A percentile compares a stretch with the other conserved stretches of the same genome.
Evolutionary conservation across 2,888 invertebrate genomes (phyloP).

Genomic region (Pharmacophagus antenor): DNA sequence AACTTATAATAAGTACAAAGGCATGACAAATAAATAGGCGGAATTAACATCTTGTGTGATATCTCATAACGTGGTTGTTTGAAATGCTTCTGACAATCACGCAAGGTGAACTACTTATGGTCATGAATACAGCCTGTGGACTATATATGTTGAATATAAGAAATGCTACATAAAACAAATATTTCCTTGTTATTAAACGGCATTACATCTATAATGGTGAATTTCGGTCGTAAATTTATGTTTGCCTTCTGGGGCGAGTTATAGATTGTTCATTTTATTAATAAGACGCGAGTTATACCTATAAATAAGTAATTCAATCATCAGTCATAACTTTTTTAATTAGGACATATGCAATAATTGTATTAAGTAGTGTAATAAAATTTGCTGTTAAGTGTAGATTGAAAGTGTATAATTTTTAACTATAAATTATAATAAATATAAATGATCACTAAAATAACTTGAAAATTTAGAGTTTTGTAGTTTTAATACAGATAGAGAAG

Average conservation of each 20-base stretch:
- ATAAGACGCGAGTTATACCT: too few relatives aligned
- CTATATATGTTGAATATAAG: background rate
- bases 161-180: background rate
- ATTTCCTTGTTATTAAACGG: background rate
- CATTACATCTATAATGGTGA: background rate
- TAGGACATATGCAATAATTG: too few relatives aligned
- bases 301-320: too few relatives aligned
- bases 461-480: too few relatives aligned
- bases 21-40: slow-evolving; percentile 11
- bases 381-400: too few relatives aligned
- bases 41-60: slow-evolving; percentile 9
- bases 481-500: too few relatives aligned
- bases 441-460: too few relatives aligned
- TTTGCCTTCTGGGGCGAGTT: background rate
- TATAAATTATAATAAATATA: too few relatives aligned
- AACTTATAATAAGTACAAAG: background rate
- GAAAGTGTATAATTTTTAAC: too few relatives aligned
- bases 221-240: background rate
- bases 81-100: slow-evolving; percentile 13
- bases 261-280: too few relatives aligned
- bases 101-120: slow-evolving; percentile 19
- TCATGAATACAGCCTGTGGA: slow-evolving; percentile 8
- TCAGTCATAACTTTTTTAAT: too few relatives aligned
- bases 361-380: too few relatives aligned
- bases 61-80: slow-evolving; percentile 10